Evolutionary conservation across 2,888 invertebrate species (phyloP).

Genomic region (Drosophila mimica): DNA sequence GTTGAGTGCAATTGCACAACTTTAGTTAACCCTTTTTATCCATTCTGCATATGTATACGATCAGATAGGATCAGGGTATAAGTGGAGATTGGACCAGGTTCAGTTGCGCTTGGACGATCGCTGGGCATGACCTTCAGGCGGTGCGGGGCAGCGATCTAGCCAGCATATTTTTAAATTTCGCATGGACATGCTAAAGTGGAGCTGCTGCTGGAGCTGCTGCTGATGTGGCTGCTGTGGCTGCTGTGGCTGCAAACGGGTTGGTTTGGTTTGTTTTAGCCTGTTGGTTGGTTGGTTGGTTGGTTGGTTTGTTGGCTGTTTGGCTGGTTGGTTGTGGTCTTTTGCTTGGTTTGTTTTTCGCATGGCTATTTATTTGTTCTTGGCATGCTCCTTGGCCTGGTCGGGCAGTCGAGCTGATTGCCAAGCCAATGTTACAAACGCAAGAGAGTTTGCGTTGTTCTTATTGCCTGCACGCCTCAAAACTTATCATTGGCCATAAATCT

Average conservation of each 20-base stretch:
- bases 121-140: conserved; percentile 57
- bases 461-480: conserved; percentile 81
- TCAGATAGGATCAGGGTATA: neutral
- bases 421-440: conserved; percentile 16
- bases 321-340: conserved; percentile 32
- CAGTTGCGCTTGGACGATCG: conserved; percentile 44
- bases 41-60: neutral
- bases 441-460: conserved; percentile 74
- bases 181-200: conserved; percentile 31
- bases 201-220: conserved; percentile 16
- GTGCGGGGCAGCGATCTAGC: conserved; percentile 1
- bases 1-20: neutral
- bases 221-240: conserved; percentile 15
- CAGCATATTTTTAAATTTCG: conserved; percentile 16
- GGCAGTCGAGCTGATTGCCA: conserved; percentile 37
- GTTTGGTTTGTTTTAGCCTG: conserved; percentile 33
- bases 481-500: conserved; percentile 82
- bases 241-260: conserved; percentile 49
- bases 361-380: conserved; percentile 67
- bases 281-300: conserved; percentile 29
- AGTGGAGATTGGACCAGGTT: conserved; percentile 11
- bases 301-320: conserved; percentile 34
- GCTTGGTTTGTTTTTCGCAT: conserved; percentile 52
- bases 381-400: conserved; percentile 55
- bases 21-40: neutral